Percentiles rank a stretch among this genome's conserved stretches.
phyloP scores from a whole-genome alignment of 2,797 vertebrate genomes.

The Lepus oiostolus region DNA sequence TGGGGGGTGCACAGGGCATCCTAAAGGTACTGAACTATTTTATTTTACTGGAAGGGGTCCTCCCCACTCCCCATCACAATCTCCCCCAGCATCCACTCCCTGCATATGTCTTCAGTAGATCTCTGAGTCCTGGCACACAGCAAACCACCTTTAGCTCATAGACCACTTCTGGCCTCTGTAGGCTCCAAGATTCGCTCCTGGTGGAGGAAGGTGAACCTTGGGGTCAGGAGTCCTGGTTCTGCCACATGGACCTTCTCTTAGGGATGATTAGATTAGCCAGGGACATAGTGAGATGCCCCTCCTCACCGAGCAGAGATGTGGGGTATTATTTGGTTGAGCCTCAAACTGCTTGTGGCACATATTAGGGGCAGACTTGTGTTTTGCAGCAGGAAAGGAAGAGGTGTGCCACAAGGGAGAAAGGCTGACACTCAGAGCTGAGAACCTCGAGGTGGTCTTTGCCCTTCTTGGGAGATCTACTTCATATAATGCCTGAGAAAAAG shows the following conservation, averaged over 20 bases:
- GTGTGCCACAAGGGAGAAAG: background rate
- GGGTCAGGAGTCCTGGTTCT: background rate
- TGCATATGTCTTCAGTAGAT: constrained; percentile 63
- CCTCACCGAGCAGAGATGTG: background rate
- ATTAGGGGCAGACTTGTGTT: background rate
- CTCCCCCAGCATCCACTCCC: constrained; percentile 24
- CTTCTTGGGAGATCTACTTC: background rate
- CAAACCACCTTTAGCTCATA: constrained; percentile 72
- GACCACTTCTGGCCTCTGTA: constrained; percentile 63
- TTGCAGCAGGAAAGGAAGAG: background rate
- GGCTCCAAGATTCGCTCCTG: constrained; percentile 74
- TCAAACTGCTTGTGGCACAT: background rate
- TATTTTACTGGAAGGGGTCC: background rate
- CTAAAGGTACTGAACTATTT: background rate
- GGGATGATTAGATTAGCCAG: background rate
- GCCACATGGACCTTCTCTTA: background rate
- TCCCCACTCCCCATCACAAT: background rate
- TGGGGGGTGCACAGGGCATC: background rate
- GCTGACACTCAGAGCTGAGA: background rate
- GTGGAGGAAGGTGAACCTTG: background rate
- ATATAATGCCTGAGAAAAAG: background rate
- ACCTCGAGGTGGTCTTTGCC: background rate
- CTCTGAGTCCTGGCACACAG: constrained; percentile 67
- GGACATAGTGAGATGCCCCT: background rate
- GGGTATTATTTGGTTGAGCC: background rate